Conservation (phyloP, 2,888 invertebrate genomes). For the Hirtodrosophila histrioides region DNA sequence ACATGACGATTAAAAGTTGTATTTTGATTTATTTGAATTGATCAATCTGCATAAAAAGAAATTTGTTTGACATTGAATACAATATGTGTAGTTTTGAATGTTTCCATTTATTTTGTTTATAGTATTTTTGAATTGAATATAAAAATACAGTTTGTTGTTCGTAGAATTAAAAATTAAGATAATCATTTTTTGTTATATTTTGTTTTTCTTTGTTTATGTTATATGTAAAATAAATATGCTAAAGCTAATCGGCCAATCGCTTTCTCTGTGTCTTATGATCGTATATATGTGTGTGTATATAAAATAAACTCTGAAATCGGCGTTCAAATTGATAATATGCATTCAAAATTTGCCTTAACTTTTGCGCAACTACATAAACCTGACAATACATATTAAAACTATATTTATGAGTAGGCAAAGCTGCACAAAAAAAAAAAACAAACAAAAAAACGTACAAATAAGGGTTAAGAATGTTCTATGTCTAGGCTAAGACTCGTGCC, state of each 20-base stretch:
- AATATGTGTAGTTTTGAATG: constrained; percentile 6
- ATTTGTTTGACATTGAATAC: background rate
- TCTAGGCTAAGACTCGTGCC: constrained; percentile 28
- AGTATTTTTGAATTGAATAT: constrained; percentile 32
- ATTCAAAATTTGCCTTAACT: constrained; percentile 17
- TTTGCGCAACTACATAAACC: constrained; percentile 26
- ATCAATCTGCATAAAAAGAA: background rate
- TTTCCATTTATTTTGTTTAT: constrained; percentile 36
- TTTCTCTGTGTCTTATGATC: constrained; percentile 34
- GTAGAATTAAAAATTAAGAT: constrained; percentile 23
- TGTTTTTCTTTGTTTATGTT: constrained; percentile 10
- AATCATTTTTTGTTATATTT: constrained; percentile 14
- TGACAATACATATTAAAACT: constrained; percentile 48
- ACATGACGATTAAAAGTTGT: too few relatives aligned
- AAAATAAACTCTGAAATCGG: constrained; percentile 70
- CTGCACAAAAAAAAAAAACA: constrained; percentile 23
- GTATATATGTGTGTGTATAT: constrained; percentile 38
- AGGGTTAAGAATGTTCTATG: constrained; percentile 18
- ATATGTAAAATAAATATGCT: constrained; percentile 58
- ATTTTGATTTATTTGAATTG: too few relatives aligned
- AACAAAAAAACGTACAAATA: constrained; percentile 15
- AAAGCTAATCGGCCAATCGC: constrained; percentile 67
- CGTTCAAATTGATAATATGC: constrained; percentile 35
- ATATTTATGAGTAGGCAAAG: constrained; percentile 46
- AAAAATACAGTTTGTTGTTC: constrained; percentile 61